Conservation (phyloP, 2,888 invertebrate species). For the Athalia rosae region DNA sequence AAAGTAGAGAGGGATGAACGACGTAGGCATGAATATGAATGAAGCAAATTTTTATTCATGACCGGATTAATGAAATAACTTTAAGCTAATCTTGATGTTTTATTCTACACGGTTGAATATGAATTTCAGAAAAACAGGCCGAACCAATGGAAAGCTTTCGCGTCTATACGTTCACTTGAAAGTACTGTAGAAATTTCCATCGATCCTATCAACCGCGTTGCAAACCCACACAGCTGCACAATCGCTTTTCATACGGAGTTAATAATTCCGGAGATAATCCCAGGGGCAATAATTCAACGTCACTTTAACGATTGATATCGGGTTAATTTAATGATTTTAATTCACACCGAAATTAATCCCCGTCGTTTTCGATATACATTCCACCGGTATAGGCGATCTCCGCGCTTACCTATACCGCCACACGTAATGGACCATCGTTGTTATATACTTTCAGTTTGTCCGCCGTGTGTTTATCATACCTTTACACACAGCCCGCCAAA, state of each 20-base stretch:
- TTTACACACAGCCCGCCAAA: too few relatives aligned
- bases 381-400: background rate
- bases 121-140: conserved; percentile 38
- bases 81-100: conserved; percentile 47
- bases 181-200: conserved; percentile 15
- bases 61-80: conserved; percentile 47
- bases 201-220: conserved; percentile 15
- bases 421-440: too few relatives aligned
- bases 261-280: background rate
- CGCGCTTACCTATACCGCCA: background rate
- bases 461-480: too few relatives aligned
- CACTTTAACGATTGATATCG: background rate
- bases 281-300: conserved; percentile 13
- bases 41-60: conserved; percentile 48
- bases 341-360: background rate
- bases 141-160: conserved; percentile 7
- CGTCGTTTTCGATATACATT: background rate
- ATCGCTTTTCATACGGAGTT: background rate
- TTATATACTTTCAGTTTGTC: too few relatives aligned
- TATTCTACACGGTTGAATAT: conserved; percentile 36
- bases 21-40: conserved; percentile 39
- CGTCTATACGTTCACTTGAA: background rate
- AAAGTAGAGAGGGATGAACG: background rate
- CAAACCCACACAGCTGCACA: too few relatives aligned
- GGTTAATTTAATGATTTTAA: background rate